Conservation (phyloP, 2,113 vertebrate species). For the Cinclus mexicanus region DNA sequence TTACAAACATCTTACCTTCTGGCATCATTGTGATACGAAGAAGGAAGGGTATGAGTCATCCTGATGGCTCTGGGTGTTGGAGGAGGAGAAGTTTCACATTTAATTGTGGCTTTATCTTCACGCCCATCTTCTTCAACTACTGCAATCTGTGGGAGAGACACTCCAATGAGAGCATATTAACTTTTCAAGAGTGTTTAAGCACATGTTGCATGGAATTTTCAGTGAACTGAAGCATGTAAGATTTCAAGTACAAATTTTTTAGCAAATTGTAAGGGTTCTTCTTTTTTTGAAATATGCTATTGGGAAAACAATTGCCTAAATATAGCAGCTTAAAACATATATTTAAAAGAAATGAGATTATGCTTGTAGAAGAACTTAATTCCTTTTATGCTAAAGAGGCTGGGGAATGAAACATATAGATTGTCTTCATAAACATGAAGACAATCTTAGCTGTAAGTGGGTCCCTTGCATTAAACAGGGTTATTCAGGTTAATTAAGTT, state of each 20-base stretch:
- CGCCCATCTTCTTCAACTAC: conserved; percentile 94
- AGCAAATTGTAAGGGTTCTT: not conserved
- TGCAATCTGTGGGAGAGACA: conserved; percentile 79
- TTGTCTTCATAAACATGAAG: not conserved
- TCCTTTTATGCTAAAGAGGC: not conserved
- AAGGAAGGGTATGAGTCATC: conserved; percentile 96
- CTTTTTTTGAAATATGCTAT: not conserved
- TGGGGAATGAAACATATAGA: not conserved
- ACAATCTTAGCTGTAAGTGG: not conserved
- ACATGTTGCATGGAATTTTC: not conserved
- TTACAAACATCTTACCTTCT: conserved; percentile 78
- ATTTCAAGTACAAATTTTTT: not conserved
- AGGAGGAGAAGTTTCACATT: conserved; percentile 98
- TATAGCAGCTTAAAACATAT: not conserved
- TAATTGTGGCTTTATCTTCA: conserved; percentile 98
- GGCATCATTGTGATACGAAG: conserved; percentile 94
- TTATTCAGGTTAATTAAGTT: not conserved
- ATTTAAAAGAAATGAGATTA: not conserved
- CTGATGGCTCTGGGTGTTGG: conserved; percentile 91
- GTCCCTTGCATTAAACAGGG: not conserved
- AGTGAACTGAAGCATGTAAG: not conserved
- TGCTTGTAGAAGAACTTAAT: not conserved
- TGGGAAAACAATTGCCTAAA: not conserved
- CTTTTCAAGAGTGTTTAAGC: not conserved
- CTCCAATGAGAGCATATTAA: not conserved